Conservation (phyloP, 1,140 invertebrate species). For the Eriocheir sinensis region DNA sequence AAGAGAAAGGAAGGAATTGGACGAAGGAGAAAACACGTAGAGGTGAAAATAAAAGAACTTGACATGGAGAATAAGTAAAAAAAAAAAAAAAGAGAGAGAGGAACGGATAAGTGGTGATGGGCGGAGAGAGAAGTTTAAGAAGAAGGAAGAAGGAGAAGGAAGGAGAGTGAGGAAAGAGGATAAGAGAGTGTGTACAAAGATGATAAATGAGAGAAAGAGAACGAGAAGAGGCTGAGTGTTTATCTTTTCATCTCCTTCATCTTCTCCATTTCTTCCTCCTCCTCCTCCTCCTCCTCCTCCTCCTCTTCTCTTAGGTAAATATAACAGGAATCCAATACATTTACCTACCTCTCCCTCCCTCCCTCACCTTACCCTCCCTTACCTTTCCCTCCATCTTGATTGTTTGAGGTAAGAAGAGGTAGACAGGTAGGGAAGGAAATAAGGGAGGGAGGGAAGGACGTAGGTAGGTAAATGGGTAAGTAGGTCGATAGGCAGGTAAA, state of each 20-base stretch:
- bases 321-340: not conserved
- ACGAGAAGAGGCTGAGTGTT: slow-evolving; percentile 9
- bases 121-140: no score
- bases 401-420: not conserved
- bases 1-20: no score
- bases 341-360: not conserved
- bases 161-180: not conserved
- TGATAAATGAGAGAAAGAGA: not conserved
- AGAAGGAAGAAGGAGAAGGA: not conserved
- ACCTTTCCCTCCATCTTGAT: not conserved
- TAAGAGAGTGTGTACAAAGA: not conserved
- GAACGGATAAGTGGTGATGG: no score
- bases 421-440: not conserved
- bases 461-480: no score
- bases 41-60: no score
- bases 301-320: not conserved
- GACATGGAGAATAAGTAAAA: no score
- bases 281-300: not conserved
- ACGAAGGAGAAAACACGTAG: no score
- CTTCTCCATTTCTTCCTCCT: no score
- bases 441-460: no score
- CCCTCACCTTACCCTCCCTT: not conserved
- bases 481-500: not conserved
- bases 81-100: no score
- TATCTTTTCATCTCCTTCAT: not conserved